Conservation (phyloP, 2,113 vertebrate species). For the Falcunculus frontatus region DNA sequence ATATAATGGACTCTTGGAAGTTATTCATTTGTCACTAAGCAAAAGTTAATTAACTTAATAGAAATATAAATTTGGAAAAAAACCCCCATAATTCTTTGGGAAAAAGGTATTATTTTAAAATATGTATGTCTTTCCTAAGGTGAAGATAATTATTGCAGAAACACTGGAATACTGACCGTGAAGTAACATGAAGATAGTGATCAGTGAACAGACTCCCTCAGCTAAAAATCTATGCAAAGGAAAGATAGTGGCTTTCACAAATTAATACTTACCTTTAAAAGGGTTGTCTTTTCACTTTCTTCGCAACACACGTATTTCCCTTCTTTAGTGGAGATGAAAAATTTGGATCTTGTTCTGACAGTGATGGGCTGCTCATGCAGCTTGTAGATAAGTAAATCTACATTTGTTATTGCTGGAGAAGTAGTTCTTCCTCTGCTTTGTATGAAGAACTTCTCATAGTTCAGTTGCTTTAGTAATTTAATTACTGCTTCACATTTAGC, state of each 20-base stretch:
- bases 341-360: neutral
- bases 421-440: neutral
- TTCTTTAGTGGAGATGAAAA: neutral
- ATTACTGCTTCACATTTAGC: neutral
- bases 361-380: neutral
- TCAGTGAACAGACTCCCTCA: neutral
- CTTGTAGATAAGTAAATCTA: neutral
- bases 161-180: accelerated
- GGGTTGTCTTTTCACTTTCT: neutral
- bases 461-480: neutral
- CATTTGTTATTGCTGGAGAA: neutral
- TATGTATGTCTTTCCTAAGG: neutral
- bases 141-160: neutral
- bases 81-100: neutral
- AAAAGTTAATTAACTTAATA: neutral
- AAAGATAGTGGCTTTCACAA: neutral
- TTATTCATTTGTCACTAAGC: neutral
- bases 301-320: neutral
- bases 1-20: neutral
- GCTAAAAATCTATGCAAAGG: neutral
- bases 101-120: neutral
- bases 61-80: neutral
- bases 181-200: neutral
- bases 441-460: neutral
- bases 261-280: neutral